Base-by-base conservation (phyloP, 2,797 vertebrate species). In the Garrulus glandarius region DNA sequence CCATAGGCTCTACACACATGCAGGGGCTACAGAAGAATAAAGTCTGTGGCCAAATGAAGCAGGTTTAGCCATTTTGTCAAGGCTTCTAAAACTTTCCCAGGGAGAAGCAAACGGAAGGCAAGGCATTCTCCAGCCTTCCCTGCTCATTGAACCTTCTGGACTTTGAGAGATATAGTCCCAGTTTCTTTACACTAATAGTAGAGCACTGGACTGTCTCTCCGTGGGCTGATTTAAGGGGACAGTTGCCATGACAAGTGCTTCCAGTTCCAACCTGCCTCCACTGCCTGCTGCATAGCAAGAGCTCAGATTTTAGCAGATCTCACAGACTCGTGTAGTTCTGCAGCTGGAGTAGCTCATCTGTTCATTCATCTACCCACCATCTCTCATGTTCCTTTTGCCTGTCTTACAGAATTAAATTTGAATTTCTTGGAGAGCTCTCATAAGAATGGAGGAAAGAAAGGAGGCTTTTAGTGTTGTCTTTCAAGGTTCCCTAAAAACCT, bases 1-100 rank as follows among this genome's bases (percentile, higher is more conserved):
- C 60, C 49, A 4, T 1, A 5, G n/a, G 49, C 52, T 44, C 50
- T 19, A 3, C 8, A 9, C 11, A 3, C 12, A 21, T 0, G 0
- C 14, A 29, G 11, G 24, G 49, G 53, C 50, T 43, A 17, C 15
- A 46, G 55, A 41, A 64, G 78, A 68, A 50, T 12, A 27, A 70
- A 88, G 36, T 70, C 55, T 53, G 16, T 53, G 76, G 82, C 49
- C 80, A 86, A 29, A 72, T 64, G 43, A 81, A 78, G 68, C 19
- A 5, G 26, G 16, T 70, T 61, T 63, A 53, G 34, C 20, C 79
- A 4, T 52, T 79, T 77, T 68, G 21, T 83, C 63, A 37, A n/a
- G 21, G 36, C 22, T 84, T 69, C 3, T 46, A n/a, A 63, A 69
- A 20, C 22, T 30, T 86, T 79, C 56, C 64, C 19, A 50, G 47